Base-by-base conservation (phyloP, 1,140 invertebrate genomes). In the Habropoda laboriosa region DNA sequence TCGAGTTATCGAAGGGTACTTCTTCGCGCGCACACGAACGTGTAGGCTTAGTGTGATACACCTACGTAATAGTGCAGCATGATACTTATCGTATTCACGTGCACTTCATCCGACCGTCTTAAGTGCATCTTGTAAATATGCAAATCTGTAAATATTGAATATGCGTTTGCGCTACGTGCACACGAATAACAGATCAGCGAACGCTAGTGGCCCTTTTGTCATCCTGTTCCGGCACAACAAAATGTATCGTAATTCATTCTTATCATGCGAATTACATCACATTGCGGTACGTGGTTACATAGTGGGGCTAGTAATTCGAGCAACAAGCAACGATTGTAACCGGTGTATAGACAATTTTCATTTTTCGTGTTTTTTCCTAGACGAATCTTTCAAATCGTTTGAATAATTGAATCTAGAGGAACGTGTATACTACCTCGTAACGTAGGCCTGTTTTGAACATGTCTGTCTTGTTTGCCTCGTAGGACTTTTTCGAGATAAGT, bases 101-200 rank as follows among this genome's bases (percentile, higher is more conserved):
- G 67, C 75, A 49, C 42, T 67, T 70, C 53, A 70, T 70, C 74
- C 74, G 24, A 58, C 53, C 32, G 42, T 16, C 53, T 71, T 78
- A 71, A 78, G 67, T 78, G 75, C 66, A 71, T 35, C 75, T 78
- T 78, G 75, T 71, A 78, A 78, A 78, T 71, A 78, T 78, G 67
- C 71, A 78, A 78, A 78, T 79, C 49, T 64, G 47, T 74, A 74
- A 72, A 74, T 79, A 55, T 30, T 35, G 58, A 45, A 51, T 63
- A 49, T 45, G 38, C 76, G 70, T 61, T 40, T 53, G 42, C n/a
- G 40, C 30, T 49, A 27, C 35, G 68, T 53, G 38, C 13, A 10
- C 47, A 57, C 47, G 70, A 79, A 64, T 55, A 63, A 73, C 49
- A 47, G 70, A 73, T 73, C 70, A 35, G 70, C 51, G 40, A 35